Evolutionary conservation across 2,888 invertebrate species (phyloP).

Genomic region (Acleris cristana): DNA sequence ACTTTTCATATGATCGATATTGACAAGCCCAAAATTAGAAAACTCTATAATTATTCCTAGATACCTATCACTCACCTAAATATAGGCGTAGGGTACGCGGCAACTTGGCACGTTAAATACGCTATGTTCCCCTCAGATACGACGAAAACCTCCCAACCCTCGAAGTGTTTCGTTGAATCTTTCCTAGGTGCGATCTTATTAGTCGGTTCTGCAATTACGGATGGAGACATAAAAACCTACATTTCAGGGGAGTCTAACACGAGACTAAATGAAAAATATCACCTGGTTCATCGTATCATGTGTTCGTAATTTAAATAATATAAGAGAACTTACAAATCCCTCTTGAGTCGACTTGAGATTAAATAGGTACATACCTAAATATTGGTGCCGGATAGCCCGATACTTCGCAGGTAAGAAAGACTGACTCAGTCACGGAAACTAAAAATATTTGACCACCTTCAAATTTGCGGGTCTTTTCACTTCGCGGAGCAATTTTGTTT

Average conservation of each 20-base stretch:
- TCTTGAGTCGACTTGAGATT: neutral
- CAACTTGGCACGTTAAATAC: conserved; percentile 87
- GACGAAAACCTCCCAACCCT: conserved; percentile 85
- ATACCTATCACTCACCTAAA: conserved; percentile 85
- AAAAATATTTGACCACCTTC: conserved; percentile 74
- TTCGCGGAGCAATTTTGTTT: conserved; percentile 86
- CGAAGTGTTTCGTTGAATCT: conserved; percentile 83
- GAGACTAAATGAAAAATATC: neutral
- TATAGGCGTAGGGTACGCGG: conserved; percentile 87
- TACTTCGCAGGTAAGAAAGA: conserved; percentile 81
- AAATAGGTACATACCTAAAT: conserved; percentile 68
- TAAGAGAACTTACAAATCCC: neutral
- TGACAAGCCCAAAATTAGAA: no score
- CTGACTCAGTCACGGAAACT: conserved; percentile 59
- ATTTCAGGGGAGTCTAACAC: neutral
- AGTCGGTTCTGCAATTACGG: conserved; percentile 76
- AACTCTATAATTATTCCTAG: neutral
- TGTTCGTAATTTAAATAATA: neutral
- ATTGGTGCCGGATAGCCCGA: conserved; percentile 81
- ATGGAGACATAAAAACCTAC: conserved; percentile 40
- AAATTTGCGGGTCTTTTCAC: conserved; percentile 71
- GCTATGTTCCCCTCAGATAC: conserved; percentile 78
- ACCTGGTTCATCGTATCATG: neutral
- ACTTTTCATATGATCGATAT: no score
- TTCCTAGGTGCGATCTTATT: conserved; percentile 86